Base-by-base conservation (phyloP, 2,888 invertebrate genomes). In the Drosophila setosimentum region DNA sequence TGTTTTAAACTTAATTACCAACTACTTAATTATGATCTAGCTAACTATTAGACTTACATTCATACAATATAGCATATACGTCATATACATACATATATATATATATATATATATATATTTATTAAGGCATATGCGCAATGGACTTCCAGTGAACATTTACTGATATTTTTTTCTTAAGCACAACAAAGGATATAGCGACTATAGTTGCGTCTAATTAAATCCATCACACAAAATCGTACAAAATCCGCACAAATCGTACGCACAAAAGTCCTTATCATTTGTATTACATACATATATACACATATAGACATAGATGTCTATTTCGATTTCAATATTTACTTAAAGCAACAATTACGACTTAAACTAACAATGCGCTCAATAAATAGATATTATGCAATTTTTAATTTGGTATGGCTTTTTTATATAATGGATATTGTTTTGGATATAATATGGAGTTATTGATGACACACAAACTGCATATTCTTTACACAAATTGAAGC, bases 101-200 rank as follows among this genome's bases (percentile, higher is more conserved):
- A 45, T 59, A 6, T 78, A 45, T 16, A 35, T 16, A 21, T 63
- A 59, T 35, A n/a, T 42, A 8, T 66, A 48, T 21, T 21, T 45
- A 7, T 40, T 82, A 79, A 61, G 53, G 58, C 73, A 80, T 54
- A 89, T 83, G 78, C 90, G 83, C 87, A 88, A 91, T 75, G 90
- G 91, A 92, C 92, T 91, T 91, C 91, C 91, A 91, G 92, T 91
- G 92, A 91, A 78, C 58, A 63, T 57, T 49, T 88, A 90, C 73
- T 87, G 90, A 86, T 87, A 88, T 89, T 87, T 62, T 57, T 60
- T 29, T 42, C 32, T 35, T 71, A 76, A 70, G 62, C 51, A 65
- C 59, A 63, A 42, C 40, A 48, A 58, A 40, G 35, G 62, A 71
- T 42, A 33, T 35, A 45, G 48, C 6, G 58, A 58, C 45, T 27